Evolutionary conservation across 2,113 vertebrate genomes (phyloP), one percentile per base, ranked within the genome.

Genomic region (Pterocles orientalis): DNA sequence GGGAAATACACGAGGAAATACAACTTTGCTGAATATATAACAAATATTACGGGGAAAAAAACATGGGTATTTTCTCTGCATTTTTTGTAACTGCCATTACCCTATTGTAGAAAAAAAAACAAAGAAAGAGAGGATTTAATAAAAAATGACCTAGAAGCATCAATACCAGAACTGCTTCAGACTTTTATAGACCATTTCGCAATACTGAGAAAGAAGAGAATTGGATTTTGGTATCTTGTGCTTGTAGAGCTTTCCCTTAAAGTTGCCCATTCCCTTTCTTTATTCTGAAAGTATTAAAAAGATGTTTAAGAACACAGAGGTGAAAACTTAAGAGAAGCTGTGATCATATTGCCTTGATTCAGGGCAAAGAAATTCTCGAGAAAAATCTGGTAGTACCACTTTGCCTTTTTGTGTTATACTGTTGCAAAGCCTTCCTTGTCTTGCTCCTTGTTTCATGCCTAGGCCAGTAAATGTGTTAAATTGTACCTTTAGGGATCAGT

Each of bases 101-200:
- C 0, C 0, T 56, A 18, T 10, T 31, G 13, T 45, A 9, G 8
- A 13, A 9, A 28, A 70, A 48, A 45, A 20, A 25, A 19, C 13
- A 39, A 29, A 29, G 10, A n/a, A 8, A 6, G 2, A 6, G 1
- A 6, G 1, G 2, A 21, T 80, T 57, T 88, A 0, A 36, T 65
- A 5, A 34, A 41, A 75, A 77, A 21, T 77, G 0, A 31, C n/a
- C 29, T 69, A 14, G 19, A 81, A 70, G n/a, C 18, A 5, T 26
- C 14, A 53, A 3, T 51, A 31, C 10, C 2, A 4, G 50, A 72
- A 53, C 45, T 91, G 8, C 14, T 91, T 83, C 53, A 75, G 39
- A 33, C 25, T 85, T 81, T 12, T 51, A 6, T 0, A 36, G 29
- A 77, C 39, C 4, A 10, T 14, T 68, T 58, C 6, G 5, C 17